These are phyloP conservation scores for Chaitophorus viminalis DNA, from an alignment of 2,888 invertebrate species.

Conservation along the genomic window DNA sequence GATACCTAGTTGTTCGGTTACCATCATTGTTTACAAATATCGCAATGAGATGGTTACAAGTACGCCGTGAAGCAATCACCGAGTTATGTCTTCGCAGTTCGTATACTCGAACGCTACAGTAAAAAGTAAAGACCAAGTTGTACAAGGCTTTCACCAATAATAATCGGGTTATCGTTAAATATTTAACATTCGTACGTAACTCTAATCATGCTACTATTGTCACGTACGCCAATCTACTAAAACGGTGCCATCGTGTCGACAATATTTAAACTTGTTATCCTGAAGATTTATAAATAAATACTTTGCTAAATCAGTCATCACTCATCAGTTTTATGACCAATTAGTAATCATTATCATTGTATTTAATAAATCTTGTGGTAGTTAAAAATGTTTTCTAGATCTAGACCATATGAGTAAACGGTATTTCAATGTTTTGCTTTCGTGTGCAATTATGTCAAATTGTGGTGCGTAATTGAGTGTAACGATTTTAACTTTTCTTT, in stretches of 20 bases:
- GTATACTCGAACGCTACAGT: not conserved
- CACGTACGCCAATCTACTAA: constrained; percentile 38
- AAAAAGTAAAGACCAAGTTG: constrained; percentile 24
- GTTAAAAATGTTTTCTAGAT: not conserved
- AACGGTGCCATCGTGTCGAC: not conserved
- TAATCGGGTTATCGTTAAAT: constrained; percentile 58
- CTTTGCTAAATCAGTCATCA: not conserved
- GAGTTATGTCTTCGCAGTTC: constrained; percentile 15
- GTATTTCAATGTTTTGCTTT: not conserved
- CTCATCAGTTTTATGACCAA: too few species aligned
- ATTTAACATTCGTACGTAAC: constrained; percentile 50
- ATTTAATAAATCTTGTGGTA: not conserved
- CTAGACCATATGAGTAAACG: not conserved
- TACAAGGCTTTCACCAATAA: constrained; percentile 48
- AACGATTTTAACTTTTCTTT: not conserved
- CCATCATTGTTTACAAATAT: not conserved
- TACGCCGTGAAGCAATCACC: constrained; percentile 13
- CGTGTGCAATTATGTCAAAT: not conserved
- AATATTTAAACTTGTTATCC: constrained; percentile 8
- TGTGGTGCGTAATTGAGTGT: not conserved
- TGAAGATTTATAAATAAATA: not conserved
- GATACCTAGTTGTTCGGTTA: not conserved
- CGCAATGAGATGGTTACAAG: not conserved
- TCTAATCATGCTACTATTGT: not conserved
- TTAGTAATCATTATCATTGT: not conserved